A percentile compares a stretch with the other conserved stretches of the same genome.
Evolutionary conservation across 2,888 invertebrate species (phyloP).

Genomic region (Drosophila nigricruria): DNA sequence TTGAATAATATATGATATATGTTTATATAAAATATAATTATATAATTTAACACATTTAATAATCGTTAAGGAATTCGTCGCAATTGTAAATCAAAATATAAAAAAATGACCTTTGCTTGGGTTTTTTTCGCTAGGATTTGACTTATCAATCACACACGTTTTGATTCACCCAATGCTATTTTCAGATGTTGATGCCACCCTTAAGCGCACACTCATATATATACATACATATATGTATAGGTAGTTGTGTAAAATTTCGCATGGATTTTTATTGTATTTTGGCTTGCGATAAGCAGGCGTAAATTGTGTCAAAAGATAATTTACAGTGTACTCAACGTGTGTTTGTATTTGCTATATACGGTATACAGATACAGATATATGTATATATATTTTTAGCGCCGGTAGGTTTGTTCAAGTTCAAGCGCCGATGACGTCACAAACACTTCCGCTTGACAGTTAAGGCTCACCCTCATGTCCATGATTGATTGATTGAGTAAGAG

Average conservation of each 20-base stretch:
- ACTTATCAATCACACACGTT: conserved; percentile 36
- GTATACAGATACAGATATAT: neutral
- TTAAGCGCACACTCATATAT: neutral
- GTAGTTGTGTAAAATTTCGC: conserved; percentile 22
- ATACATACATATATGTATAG: neutral
- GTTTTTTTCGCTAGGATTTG: conserved; percentile 2
- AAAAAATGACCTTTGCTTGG: neutral
- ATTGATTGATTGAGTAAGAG: conserved; percentile 23
- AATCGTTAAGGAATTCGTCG: neutral
- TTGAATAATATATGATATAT: too few species aligned
- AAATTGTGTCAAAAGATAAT: conserved; percentile 71
- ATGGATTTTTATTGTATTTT: conserved; percentile 19
- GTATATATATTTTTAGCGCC: conserved; percentile 22
- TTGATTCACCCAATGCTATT: conserved; percentile 53
- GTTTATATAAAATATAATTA: too few species aligned
- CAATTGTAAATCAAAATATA: neutral
- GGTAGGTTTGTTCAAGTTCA: conserved; percentile 32
- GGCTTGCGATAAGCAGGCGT: conserved; percentile 47
- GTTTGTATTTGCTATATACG: conserved; percentile 22
- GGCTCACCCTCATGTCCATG: conserved; percentile 27
- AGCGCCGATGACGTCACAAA: conserved; percentile 44
- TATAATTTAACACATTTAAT: neutral
- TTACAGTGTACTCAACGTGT: conserved; percentile 20
- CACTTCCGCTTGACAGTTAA: conserved; percentile 36
- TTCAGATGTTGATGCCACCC: conserved; percentile 44